Evolutionary conservation across 2,797 vertebrate species (phyloP).

Genomic region (Vipera latastei): DNA sequence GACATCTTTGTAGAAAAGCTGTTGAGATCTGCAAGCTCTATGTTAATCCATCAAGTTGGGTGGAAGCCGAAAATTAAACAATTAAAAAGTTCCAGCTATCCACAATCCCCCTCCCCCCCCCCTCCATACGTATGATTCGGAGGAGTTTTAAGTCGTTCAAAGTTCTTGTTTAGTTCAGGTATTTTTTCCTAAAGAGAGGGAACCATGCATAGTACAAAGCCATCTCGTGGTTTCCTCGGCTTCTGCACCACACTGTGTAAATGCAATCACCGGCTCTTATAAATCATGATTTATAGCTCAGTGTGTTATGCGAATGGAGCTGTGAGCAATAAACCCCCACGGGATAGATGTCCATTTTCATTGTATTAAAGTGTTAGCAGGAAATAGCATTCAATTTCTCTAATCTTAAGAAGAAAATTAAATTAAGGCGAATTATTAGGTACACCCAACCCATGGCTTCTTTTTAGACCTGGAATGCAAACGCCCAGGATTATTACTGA

Average conservation of each 20-base stretch:
- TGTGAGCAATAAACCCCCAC: neutral
- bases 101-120: neutral
- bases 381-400: neutral
- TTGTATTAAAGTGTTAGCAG: neutral
- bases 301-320: neutral
- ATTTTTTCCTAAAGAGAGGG: neutral
- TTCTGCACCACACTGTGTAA: neutral
- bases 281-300: neutral
- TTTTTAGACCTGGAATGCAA: neutral
- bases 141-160: neutral
- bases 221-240: neutral
- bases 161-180: neutral
- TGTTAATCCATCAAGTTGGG: constrained; percentile 33
- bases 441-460: neutral
- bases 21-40: constrained; percentile 31
- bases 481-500: neutral
- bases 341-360: neutral
- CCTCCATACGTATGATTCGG: neutral
- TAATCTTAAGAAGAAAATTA: neutral
- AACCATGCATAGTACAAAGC: neutral
- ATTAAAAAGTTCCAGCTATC: neutral
- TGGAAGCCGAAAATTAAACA: neutral
- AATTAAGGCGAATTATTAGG: neutral
- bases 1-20: constrained; percentile 57
- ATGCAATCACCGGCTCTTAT: neutral